Base-by-base conservation (phyloP, 2,888 invertebrate genomes). In the Thumatha senex region DNA sequence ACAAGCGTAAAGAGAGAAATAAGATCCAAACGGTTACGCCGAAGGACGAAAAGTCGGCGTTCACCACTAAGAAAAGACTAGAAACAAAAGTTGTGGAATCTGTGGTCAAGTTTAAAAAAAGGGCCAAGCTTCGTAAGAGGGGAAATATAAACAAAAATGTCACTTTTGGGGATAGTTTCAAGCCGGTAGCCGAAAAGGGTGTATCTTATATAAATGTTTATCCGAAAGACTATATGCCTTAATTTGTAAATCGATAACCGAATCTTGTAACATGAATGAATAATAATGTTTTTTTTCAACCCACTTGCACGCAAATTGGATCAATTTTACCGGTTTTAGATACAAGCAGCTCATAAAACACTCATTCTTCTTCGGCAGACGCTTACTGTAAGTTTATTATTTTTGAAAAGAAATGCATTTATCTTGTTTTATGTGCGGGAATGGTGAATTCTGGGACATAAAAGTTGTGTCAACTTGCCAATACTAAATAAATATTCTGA, bases 1-100 rank as follows among this genome's bases (percentile, higher is more conserved):
- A 96, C 76, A 93, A 93, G 54, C 79, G 92, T 0, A 93, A 93
- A 65, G 88, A 91, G 45, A 89, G 82, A 51, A 89, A 84, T 31
- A 85, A 83, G 61, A 66, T 83, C 0, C 71, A 78, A 48, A 46
- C 51, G 0, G 38, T 81, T 10, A 80, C 79, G 5, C 56, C 65
- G 0, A 73, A 68, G 14, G 47, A 75, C 1, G 84, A 80, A 46
- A 82, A 79, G 53, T 56, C 69, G 10, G 66, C 68, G 1, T 66
- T 61, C 0, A 76, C 74, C 13, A 52, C 70, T 2, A 74, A 77
- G 40, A 72, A 70, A 18, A 67, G 58, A 2, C 51, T 72, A 1
- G 70, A 75, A 40, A 72, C 52, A 14, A 67, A 76, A 53, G 55
- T 73, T 10, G 48, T 49, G 0, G 65, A 63, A 1, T 58, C 69